Evolutionary conservation across 2,888 invertebrate genomes (phyloP).

Genomic region (Drosophila niveifrons): DNA sequence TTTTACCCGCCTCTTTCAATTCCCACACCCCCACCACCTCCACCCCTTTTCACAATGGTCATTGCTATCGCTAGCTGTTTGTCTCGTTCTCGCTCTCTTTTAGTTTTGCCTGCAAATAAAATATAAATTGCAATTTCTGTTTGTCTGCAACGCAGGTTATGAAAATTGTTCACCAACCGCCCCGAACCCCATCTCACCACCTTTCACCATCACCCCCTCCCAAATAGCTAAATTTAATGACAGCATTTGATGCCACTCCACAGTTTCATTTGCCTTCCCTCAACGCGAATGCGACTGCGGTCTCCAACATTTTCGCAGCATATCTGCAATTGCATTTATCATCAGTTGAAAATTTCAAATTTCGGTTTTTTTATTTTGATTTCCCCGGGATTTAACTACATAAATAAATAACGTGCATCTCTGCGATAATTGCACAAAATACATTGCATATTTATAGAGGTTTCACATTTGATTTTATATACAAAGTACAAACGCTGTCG

Average conservation of each 20-base stretch:
- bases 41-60: neutral
- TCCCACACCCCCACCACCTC: neutral
- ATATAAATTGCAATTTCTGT: conserved; percentile 74
- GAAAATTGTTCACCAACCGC: conserved; percentile 20
- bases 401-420: conserved; percentile 51
- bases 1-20: neutral
- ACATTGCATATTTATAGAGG: conserved; percentile 67
- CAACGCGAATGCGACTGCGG: conserved; percentile 10
- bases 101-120: conserved; percentile 57
- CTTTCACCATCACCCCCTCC: neutral
- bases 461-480: conserved; percentile 25
- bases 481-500: neutral
- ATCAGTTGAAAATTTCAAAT: conserved; percentile 36
- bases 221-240: conserved; percentile 55
- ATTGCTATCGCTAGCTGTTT: conserved; percentile 5
- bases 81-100: conserved; percentile 5
- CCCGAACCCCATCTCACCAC: neutral
- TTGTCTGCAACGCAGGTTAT: conserved; percentile 48
- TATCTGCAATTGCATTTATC: conserved; percentile 46
- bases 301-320: conserved; percentile 21
- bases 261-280: neutral
- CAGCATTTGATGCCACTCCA: conserved; percentile 51
- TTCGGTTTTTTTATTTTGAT: conserved; percentile 33
- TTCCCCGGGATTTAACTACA: conserved; percentile 44
- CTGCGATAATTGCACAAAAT: conserved; percentile 60